These are phyloP conservation scores for Copsychus sechellarum DNA, from an alignment of 2,113 vertebrate species.

Conservation along the genomic window DNA sequence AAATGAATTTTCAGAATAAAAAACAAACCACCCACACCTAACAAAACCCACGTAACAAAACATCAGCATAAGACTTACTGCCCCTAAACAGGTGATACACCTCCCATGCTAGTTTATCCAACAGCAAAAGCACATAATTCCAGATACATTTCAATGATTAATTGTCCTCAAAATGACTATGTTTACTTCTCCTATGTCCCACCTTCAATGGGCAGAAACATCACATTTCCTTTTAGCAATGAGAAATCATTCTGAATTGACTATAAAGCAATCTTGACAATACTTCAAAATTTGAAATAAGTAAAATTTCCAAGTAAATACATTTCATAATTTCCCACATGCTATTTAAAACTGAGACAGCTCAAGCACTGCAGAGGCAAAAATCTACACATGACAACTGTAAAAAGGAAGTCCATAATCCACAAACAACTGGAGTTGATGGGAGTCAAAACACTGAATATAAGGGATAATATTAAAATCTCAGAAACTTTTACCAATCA, in stretches of 20 bases:
- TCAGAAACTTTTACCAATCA: neutral
- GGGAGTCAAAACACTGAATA: neutral
- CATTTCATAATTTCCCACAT: accelerated
- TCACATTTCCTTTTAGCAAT: neutral
- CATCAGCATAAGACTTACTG: accelerated
- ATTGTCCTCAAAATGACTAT: neutral
- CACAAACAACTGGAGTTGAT: neutral
- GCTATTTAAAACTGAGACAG: neutral
- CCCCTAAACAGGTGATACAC: neutral
- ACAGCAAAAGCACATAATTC: neutral
- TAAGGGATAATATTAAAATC: neutral
- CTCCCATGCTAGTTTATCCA: neutral
- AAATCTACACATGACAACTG: neutral
- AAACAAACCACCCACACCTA: neutral
- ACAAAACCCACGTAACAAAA: neutral
- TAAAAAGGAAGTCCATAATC: neutral
- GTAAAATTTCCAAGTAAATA: neutral
- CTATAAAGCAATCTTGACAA: neutral
- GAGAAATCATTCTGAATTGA: neutral
- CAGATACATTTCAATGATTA: neutral
- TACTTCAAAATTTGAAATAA: neutral
- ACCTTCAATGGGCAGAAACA: neutral
- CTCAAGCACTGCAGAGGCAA: neutral
- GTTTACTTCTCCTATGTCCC: neutral
- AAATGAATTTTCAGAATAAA: neutral